Conservation (phyloP, 2,888 invertebrate genomes). For the Augochlorella aurata region DNA sequence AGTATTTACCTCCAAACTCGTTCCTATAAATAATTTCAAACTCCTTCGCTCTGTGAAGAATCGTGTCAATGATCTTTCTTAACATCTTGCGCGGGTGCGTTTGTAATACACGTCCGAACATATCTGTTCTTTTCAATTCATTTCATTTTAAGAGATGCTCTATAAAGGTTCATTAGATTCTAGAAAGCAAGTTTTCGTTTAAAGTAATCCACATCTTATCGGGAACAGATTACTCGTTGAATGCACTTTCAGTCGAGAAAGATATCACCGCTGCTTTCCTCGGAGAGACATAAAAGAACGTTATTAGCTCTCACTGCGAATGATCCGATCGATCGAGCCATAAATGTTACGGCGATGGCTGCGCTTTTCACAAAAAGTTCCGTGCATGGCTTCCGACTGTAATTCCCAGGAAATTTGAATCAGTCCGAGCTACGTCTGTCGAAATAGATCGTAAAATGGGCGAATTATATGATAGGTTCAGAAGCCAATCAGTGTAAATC, state of each 20-base stretch:
- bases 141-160: not conserved
- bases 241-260: conserved; percentile 21
- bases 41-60: no score
- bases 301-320: conserved; percentile 6
- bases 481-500: no score
- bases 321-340: conserved; percentile 13
- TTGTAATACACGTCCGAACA: not conserved
- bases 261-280: conserved; percentile 11
- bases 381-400: not conserved
- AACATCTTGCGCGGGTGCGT: not conserved
- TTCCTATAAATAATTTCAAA: no score
- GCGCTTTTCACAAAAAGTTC: not conserved
- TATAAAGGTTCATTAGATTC: not conserved
- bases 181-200: conserved; percentile 13
- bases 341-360: not conserved
- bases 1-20: no score
- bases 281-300: conserved; percentile 10
- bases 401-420: conserved; percentile 2
- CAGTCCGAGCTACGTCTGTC: conserved; percentile 3
- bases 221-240: conserved; percentile 26
- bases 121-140: not conserved
- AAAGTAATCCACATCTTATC: not conserved
- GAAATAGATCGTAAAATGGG: not conserved
- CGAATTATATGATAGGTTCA: not conserved
- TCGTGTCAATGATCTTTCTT: not conserved